Evolutionary conservation across 2,888 invertebrate genomes (phyloP), one percentile per base, ranked within the genome.

Genomic region (Phengaris alcon): DNA sequence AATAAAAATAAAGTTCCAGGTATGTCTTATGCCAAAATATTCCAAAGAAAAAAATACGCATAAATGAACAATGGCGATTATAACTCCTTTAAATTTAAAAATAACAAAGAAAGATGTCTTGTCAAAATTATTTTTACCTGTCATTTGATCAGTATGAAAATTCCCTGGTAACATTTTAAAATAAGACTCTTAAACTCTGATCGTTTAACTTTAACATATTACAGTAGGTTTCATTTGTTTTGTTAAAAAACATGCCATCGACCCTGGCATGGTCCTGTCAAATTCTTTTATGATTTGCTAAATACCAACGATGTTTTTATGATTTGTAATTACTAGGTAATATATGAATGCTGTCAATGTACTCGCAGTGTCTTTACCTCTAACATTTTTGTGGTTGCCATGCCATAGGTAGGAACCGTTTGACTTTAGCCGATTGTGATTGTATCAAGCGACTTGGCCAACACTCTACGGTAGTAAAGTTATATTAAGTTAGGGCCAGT

Each of bases 91-190:
- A 22, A 22, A 72, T 12, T 51, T 51, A 72, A 52, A 72, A 52
- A 68, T 44, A 68, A 72, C 35, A 52, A 15, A 48, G 12, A 48
- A 52, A 72, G 54, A 35, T 15, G n/a, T 9, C 70, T n/a, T 48
- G 70, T 70, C 70, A 72, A 72, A 72, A 72, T 13, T 72, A 35
- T 72, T 68, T 72, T 72, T 72, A 52, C 54, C 22, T 52, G 52
- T 72, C 22, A 1, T 52, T 3, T 52, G 13, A 13, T n/a, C n/a
- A 13, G 35, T 35, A 44, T 15, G 35, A 64, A 64, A 35, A 64
- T 22, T 22, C 59, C 10, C 59, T 54, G 54, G 54, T 13, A 12
- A 64, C 0, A 15, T 64, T 64, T 35, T 12, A 52, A 52, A 52
- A 52, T 12, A 52, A 52, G 52, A 52, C 52, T 52, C 52, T 2